Conservation (phyloP, 2,113 vertebrate genomes). For the Strix aluco region DNA sequence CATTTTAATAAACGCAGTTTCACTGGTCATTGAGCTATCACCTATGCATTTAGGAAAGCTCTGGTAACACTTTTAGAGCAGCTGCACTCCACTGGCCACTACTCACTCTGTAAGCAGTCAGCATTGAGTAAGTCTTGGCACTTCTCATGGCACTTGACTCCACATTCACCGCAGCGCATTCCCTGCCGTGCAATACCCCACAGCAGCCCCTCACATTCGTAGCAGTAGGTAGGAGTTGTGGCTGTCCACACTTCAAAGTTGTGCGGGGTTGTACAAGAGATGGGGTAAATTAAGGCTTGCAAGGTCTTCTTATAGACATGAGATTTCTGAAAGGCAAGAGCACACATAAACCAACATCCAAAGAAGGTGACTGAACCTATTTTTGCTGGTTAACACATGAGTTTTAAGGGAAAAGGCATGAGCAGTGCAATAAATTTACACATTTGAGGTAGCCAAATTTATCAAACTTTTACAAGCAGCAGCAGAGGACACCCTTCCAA, state of each 20-base stretch:
- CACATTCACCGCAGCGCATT: constrained; percentile 95
- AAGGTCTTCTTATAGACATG: constrained; percentile 98
- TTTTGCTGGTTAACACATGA: not conserved
- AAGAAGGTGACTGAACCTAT: not conserved
- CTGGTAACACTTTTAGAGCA: not conserved
- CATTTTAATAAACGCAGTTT: not conserved
- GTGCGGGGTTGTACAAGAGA: constrained; percentile 96
- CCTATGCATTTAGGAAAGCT: not conserved
- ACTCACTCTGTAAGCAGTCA: constrained; percentile 97
- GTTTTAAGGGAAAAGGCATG: not conserved
- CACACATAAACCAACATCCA: not conserved
- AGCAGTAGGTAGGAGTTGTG: constrained; percentile 97
- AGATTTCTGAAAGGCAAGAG: constrained; percentile 85
- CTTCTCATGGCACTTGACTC: constrained; percentile 98
- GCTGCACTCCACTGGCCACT: not conserved
- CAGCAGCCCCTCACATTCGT: constrained; percentile 95
- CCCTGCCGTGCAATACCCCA: constrained; percentile 98
- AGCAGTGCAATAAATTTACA: not conserved
- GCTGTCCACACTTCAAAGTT: constrained; percentile 98
- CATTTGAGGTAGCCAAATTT: not conserved
- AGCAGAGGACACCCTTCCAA: not conserved
- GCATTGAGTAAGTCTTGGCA: constrained; percentile 98
- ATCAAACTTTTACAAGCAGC: not conserved
- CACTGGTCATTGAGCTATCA: not conserved
- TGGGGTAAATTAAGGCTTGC: constrained; percentile 98